phyloP scores from a whole-genome alignment of 2,888 invertebrate genomes.

The Crepidodera aurea region DNA sequence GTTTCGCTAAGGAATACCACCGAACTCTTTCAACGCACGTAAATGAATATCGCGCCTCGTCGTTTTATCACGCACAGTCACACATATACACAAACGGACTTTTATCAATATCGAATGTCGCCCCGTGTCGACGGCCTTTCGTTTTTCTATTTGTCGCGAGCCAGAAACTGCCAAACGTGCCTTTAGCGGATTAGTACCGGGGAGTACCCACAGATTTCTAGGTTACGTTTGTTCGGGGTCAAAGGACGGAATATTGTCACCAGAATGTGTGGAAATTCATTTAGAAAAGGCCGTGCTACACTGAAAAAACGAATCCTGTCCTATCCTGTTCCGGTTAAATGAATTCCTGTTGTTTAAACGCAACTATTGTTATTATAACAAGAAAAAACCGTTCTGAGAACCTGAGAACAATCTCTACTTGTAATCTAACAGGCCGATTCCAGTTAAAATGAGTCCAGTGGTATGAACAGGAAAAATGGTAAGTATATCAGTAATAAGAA shows the following conservation, averaged over 20 bases:
- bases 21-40: constrained; percentile 13
- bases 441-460: too few species aligned
- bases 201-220: neutral
- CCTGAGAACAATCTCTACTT: too few species aligned
- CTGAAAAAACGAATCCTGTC: too few species aligned
- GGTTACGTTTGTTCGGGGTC: constrained; percentile 18
- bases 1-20: constrained; percentile 15
- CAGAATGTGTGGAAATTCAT: neutral
- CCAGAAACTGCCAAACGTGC: constrained; percentile 31
- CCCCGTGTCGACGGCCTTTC: constrained; percentile 21
- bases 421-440: too few species aligned
- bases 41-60: constrained; percentile 7
- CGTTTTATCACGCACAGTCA: constrained; percentile 9
- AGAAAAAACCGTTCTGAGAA: too few species aligned
- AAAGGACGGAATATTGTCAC: constrained; percentile 14
- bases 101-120: constrained; percentile 11
- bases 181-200: constrained; percentile 13
- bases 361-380: too few species aligned
- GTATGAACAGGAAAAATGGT: too few species aligned
- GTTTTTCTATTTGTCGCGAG: constrained; percentile 26
- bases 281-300: neutral
- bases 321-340: too few species aligned
- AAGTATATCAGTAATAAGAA: too few species aligned
- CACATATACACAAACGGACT: constrained; percentile 2
- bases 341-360: too few species aligned